Conservation (phyloP, 2,797 vertebrate species). For the Lepilemur septentrionalis region DNA sequence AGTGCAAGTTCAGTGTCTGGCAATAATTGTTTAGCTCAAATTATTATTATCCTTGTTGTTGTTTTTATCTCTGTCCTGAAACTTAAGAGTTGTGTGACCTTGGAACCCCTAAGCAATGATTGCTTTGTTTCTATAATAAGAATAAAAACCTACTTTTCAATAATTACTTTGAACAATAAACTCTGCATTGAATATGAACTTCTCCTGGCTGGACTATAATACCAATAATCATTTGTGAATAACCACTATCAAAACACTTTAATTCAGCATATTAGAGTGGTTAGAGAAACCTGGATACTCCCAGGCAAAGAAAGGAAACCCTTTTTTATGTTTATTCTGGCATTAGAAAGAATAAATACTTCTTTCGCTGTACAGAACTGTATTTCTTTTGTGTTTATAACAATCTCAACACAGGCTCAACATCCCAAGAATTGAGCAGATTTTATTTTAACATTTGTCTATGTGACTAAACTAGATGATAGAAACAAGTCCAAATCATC, state of each 20-base stretch:
- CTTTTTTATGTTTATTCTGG: background rate
- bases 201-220: background rate
- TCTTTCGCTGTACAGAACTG: background rate
- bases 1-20: background rate
- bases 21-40: background rate
- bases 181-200: background rate
- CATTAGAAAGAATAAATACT: constrained; percentile 2
- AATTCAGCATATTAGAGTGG: background rate
- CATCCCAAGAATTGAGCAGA: background rate
- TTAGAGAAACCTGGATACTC: background rate
- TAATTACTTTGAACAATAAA: background rate
- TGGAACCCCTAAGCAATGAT: background rate
- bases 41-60: background rate
- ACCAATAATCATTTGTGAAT: background rate
- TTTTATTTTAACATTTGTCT: background rate
- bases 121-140: background rate
- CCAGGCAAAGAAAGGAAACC: background rate
- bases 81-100: background rate
- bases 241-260: background rate
- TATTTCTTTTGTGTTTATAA: background rate
- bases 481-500: background rate
- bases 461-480: background rate
- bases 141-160: background rate
- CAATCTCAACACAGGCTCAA: background rate
- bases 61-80: background rate